Evolutionary conservation across 2,797 vertebrate species (phyloP), one percentile per base, ranked within the genome.

Genomic region (Ambastaia sidthimunki): DNA sequence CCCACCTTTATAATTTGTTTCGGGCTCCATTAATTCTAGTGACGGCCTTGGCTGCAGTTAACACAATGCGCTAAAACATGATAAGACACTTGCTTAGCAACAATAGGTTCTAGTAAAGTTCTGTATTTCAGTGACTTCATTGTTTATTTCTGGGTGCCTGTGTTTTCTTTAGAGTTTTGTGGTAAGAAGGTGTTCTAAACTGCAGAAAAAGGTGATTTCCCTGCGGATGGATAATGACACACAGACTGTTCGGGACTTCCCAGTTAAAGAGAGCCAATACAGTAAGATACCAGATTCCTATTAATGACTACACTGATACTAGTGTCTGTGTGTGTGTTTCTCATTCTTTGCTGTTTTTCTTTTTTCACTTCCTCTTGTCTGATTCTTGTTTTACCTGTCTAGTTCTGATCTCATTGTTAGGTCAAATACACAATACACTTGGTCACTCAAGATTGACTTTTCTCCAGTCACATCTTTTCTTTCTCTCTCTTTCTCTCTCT

Each of bases 161-260:
- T 77, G 28, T 11, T 50, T 5, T 21, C 57, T 83, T 3, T 74
- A 99, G 97, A 94, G 93, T 52, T 99, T 99, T 81, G 80, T 99
- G 85, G 96, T 99, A 80, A 93, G 95, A 79, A 97, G 93, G 86
- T 98, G 95, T 0, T 74, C 89, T 78, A 94, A 86, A 82, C 85
- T 96, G 76, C 96, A 97, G 89, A 97, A 91, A 89, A 99, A 98
- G 84, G 96, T 98, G 1, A 93, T 98, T 72, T 96, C 95, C 76
- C 87, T 98, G 41, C 94, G 96, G 21, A 90, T 97, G 85, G 91
- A 95, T 62, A 71, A 85, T 72, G 93, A 95, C 80, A 92, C 68
- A 85, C 31, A 81, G 87, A 88, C 89, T 0, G 83, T 98, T 23
- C 94, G 91, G 85, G 96, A 98, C 84, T 97, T 97, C 89, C 89